A percentile compares a stretch with the other conserved stretches of the same genome.
Evolutionary conservation across 2,888 invertebrate genomes (phyloP).

Genomic region (Andrena chrysosceles): DNA sequence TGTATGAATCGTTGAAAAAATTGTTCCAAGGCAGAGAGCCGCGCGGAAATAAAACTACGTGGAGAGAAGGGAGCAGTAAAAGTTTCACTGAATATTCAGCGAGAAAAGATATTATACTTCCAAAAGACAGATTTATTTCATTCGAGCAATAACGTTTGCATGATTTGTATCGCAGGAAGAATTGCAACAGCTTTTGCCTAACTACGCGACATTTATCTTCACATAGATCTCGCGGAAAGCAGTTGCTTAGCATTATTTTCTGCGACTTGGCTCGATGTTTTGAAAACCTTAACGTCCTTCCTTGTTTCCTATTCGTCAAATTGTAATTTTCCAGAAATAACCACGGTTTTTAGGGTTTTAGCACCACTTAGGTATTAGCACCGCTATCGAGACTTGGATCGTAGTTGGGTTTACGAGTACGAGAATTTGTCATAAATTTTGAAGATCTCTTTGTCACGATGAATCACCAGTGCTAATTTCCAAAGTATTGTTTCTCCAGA

Average conservation of each 20-base stretch:
- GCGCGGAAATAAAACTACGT: neutral
- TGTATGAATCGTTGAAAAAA: slow-evolving; percentile 6
- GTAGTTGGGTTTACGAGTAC: no score
- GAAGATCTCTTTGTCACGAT: no score
- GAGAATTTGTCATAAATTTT: no score
- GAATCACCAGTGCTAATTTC: no score
- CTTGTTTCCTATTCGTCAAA: no score
- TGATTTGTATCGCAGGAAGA: neutral
- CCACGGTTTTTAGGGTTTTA: no score
- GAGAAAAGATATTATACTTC: neutral
- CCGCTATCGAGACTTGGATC: no score
- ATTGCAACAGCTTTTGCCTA: neutral
- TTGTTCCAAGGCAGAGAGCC: neutral
- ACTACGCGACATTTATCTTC: neutral
- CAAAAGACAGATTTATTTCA: neutral
- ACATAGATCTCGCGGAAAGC: neutral
- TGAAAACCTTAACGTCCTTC: no score
- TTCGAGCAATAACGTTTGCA: slow-evolving; percentile 3
- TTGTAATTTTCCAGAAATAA: neutral
- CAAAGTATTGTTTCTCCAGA: no score
- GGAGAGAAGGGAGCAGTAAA: neutral
- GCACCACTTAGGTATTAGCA: no score
- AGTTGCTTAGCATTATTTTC: no score
- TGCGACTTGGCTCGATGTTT: no score
- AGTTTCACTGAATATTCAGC: slow-evolving; percentile 1